These are phyloP conservation scores for Agriotes lineatus DNA, from an alignment of 2,888 invertebrate genomes.

Conservation along the genomic window DNA sequence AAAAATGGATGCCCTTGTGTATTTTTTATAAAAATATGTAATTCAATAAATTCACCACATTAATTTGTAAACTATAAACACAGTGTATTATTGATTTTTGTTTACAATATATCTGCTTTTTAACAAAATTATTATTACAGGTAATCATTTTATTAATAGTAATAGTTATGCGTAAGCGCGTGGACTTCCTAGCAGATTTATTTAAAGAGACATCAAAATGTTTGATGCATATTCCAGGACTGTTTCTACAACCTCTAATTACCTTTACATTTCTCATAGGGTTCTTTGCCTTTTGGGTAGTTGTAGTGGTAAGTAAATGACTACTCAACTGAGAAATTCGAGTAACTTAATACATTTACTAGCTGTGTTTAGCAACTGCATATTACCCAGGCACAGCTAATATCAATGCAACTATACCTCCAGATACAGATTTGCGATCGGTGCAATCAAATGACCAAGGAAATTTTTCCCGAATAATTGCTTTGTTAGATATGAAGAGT, in stretches of 20 bases:
- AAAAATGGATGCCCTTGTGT: too few relatives aligned
- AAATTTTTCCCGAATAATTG: slow-evolving; percentile 43
- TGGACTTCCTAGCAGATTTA: slow-evolving; percentile 84
- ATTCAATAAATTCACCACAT: too few relatives aligned
- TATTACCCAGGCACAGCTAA: slow-evolving; percentile 71
- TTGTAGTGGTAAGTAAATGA: slow-evolving; percentile 85
- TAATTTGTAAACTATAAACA: too few relatives aligned
- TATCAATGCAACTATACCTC: slow-evolving; percentile 52
- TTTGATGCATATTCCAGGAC: slow-evolving; percentile 84
- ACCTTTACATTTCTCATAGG: slow-evolving; percentile 83
- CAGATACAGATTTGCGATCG: slow-evolving; percentile 13
- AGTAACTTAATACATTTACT: too few relatives aligned
- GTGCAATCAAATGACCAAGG: slow-evolving; percentile 9
- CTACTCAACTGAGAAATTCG: too few relatives aligned
- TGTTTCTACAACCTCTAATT: slow-evolving; percentile 86
- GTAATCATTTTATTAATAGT: slow-evolving; percentile 80
- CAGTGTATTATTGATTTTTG: too few relatives aligned
- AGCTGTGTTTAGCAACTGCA: slow-evolving; percentile 85
- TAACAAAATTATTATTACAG: too few relatives aligned
- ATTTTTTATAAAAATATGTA: too few relatives aligned
- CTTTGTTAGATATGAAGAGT: slow-evolving; percentile 55
- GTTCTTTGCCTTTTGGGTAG: slow-evolving; percentile 89
- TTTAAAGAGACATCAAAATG: slow-evolving; percentile 93
- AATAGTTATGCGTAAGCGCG: slow-evolving; percentile 82
- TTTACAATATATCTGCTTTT: too few relatives aligned